Evolutionary conservation across 2,797 vertebrate genomes (phyloP), one percentile per base, ranked within the genome.

Genomic region (Tokudaia muenninki): DNA sequence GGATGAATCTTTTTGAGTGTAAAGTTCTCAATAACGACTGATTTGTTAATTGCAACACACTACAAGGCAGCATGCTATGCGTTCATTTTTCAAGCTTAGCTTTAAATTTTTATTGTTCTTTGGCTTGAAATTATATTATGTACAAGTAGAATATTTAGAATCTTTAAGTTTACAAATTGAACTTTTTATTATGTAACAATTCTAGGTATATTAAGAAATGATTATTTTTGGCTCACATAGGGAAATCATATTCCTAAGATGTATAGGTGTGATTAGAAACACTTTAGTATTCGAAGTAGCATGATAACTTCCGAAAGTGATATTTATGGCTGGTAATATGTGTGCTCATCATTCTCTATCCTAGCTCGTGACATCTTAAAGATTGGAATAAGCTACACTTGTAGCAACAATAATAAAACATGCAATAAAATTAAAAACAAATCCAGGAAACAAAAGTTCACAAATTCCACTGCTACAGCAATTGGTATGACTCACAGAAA

Each of bases 231-330:
- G 10, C 59, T 94, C 86, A 31, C 52, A 11, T 78, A 81, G 75
- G 94, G 94, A 94, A 93, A 94, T 96, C 87, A 87, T 72, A 96
- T 96, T 92, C 65, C 14, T 61, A 92, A 97, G 96, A 97, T 97
- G 92, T 96, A 96, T 97, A 96, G 93, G 72, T 87, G 86, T 97
- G 94, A 97, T 97, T 97, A 97, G 91, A 95, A 97, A 92, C 84
- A 95, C 91, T 96, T 96, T 92, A 79, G 87, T 97, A 90, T 90
- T 96, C 83, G 88, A 3, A 93, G 92, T 93, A 97, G 90, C 50
- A 91, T n/a, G 79, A 94, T 93, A 81, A 82, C 91, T 97, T 97
- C 91, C 44, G 31, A 92, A 96, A 90, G 87, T 93, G 91, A 61
- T 96, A 93, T 94, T 97, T 96, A 97, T 41, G 75, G 72, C 93